phyloP scores from a whole-genome alignment of 2,113 vertebrate species.

The Anser brachyrhynchus region DNA sequence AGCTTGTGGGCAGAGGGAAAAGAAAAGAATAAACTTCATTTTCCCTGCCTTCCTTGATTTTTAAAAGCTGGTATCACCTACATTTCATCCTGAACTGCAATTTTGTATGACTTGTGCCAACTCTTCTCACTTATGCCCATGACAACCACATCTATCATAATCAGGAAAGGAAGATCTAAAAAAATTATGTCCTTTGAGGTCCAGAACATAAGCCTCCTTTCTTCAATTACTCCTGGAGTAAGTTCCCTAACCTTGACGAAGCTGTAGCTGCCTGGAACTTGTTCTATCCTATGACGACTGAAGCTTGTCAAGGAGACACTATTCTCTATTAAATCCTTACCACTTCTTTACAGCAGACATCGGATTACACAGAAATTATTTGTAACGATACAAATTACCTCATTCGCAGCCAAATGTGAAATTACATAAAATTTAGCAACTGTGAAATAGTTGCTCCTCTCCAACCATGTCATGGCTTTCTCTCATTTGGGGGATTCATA shows the following conservation, averaged over 20 bases:
- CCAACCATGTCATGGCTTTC: background rate
- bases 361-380: background rate
- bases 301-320: background rate
- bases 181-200: background rate
- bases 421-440: background rate
- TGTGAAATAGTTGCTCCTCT: background rate
- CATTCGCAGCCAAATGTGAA: background rate
- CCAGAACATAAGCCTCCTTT: background rate
- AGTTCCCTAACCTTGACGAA: background rate
- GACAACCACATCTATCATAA: background rate
- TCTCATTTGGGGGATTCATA: background rate
- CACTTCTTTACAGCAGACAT: background rate
- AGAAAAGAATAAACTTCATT: background rate
- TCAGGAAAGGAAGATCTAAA: background rate
- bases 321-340: background rate
- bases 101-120: accelerated
- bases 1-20: background rate
- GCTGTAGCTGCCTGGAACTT: background rate
- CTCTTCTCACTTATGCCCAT: background rate
- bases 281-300: background rate
- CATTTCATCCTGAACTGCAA: background rate
- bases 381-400: background rate
- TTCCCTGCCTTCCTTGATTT: background rate
- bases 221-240: background rate
- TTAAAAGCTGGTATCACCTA: background rate